Evolutionary conservation across 2,888 invertebrate genomes (phyloP), one percentile per base, ranked within the genome.

Genomic region (Eugnorisma glareosa): DNA sequence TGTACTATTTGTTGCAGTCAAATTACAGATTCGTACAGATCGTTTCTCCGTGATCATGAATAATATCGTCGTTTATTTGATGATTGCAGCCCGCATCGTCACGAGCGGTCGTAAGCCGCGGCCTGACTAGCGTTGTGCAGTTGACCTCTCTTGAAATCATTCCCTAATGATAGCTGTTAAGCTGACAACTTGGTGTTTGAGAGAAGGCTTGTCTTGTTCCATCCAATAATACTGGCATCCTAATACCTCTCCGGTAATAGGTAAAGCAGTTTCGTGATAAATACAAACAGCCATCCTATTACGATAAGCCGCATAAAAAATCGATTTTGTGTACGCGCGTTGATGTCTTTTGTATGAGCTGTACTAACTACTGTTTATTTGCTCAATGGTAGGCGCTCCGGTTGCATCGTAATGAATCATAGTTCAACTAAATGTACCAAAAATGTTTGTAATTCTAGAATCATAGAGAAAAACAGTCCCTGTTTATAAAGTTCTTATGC

Each of bases 261-360:
- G 10, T 24, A 24, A 15, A 71, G 15, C 18, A 3, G 21, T 37
- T 37, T 15, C 21, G 28, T 72, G 1, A 69, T 48, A 15, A 45
- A 68, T 67, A 18, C 13, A 35, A 35, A 43, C 11, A 31, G 1
- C 10, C 10, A 18, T 11, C 24, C 3, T 35, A 21, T 37, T 24
- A 63, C 7, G 37, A 40, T 37, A n/a, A 63, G 18, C 40, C n/a
- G 4, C n/a, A 18, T 64, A 64, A 18, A 31, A 11, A 1, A 11
- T 1, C 4, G 15, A 28, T 0, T 31, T 31, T 28, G 2, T 7
- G 63, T 37, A 80, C 83, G 85, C 91, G 89, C 93, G 93, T 93
- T 91, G 89, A 92, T 87, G 91, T 93, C 93, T 93, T 90, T 90
- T 90, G 84, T 91, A 90, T 66, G 81, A 75, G 48, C 45, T 35